Evolutionary conservation across 2,888 invertebrate genomes (phyloP).

Genomic region (Drosophila maculinotata): DNA sequence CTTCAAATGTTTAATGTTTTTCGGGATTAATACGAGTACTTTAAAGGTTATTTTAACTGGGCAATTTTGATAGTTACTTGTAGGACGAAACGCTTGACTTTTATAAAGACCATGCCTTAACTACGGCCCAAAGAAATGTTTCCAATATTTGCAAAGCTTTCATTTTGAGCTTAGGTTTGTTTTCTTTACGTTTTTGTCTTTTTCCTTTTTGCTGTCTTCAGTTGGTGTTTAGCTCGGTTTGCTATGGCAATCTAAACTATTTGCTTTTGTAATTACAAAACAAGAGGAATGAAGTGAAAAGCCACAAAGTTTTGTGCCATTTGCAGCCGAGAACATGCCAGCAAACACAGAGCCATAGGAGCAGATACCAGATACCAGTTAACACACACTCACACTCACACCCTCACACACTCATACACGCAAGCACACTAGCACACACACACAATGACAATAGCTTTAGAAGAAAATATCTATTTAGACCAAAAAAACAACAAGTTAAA

Average conservation of each 20-base stretch:
- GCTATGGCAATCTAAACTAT: slow-evolving; percentile 59
- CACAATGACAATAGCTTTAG: slow-evolving; percentile 34
- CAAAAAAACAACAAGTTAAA: slow-evolving; percentile 23
- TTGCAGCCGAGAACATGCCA: slow-evolving; percentile 52
- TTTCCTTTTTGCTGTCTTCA: slow-evolving; percentile 8
- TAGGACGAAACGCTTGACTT: slow-evolving; percentile 5
- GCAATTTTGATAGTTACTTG: not conserved
- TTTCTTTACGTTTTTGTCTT: not conserved
- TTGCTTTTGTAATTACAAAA: slow-evolving; percentile 66
- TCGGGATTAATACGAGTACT: slow-evolving; percentile 26
- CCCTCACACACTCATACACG: slow-evolving; percentile 2
- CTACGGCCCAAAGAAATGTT: slow-evolving; percentile 31
- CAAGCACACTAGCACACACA: slow-evolving; percentile 6
- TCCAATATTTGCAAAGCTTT: slow-evolving; percentile 52
- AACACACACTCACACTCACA: slow-evolving; percentile 33
- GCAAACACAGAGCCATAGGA: slow-evolving; percentile 33
- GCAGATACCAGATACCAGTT: slow-evolving; percentile 52
- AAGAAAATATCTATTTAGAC: slow-evolving; percentile 37
- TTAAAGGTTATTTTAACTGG: slow-evolving; percentile 39
- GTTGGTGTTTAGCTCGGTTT: slow-evolving; percentile 16
- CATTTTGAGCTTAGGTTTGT: slow-evolving; percentile 18
- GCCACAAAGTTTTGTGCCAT: slow-evolving; percentile 66
- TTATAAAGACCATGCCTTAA: slow-evolving; percentile 12
- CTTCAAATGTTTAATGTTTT: slow-evolving; percentile 28
- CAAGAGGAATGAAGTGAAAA: slow-evolving; percentile 75